These are phyloP conservation scores for Apis dorsata DNA, from an alignment of 1,140 invertebrate genomes.

Conservation along the genomic window DNA sequence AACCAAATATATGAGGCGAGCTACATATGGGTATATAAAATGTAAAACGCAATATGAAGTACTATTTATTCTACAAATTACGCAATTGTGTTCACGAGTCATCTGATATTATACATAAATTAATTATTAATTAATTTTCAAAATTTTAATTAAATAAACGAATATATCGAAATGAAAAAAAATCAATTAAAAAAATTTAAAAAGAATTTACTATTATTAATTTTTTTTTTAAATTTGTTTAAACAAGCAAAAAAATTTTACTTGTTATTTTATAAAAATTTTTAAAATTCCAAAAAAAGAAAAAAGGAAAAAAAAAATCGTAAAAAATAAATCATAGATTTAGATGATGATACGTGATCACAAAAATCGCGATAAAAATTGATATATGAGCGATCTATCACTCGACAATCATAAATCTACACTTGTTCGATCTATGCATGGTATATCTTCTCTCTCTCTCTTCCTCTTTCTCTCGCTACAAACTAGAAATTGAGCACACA, in stretches of 20 bases:
- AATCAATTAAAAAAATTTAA: too few species aligned
- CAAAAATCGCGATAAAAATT: conserved; percentile 7
- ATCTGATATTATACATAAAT: neutral
- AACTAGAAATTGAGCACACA: conserved; percentile 74
- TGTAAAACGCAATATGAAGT: conserved; percentile 46
- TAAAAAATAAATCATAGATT: neutral
- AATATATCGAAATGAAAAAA: too few species aligned
- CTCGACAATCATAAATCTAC: conserved; percentile 33
- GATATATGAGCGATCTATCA: neutral
- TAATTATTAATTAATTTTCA: too few species aligned
- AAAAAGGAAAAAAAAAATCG: neutral
- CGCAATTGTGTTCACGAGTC: conserved; percentile 33
- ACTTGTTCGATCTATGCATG: conserved; percentile 35
- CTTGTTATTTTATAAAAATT: neutral
- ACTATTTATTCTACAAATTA: neutral
- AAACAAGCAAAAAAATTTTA: too few species aligned
- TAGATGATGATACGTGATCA: conserved; percentile 33
- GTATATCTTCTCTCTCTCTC: conserved; percentile 9
- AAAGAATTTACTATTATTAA: too few species aligned
- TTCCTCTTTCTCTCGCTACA: conserved; percentile 50
- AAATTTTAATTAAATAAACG: too few species aligned
- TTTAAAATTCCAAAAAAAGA: neutral
- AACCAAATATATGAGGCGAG: conserved; percentile 47
- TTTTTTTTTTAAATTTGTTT: too few species aligned
- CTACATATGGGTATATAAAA: conserved; percentile 37